phyloP scores from a whole-genome alignment of 2,888 invertebrate genomes.

The Nomada lathburiana region DNA sequence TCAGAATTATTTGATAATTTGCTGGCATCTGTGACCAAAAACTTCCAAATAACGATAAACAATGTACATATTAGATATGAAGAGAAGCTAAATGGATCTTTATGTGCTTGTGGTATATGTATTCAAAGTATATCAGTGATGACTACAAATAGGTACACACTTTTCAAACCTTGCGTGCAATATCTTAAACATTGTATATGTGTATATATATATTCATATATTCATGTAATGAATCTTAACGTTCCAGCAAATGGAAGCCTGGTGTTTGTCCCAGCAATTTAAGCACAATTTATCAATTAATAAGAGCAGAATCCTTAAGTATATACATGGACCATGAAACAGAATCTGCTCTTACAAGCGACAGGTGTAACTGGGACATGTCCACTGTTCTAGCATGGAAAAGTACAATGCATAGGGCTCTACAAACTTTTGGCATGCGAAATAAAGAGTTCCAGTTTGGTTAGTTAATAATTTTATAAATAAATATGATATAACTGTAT shows the following conservation, averaged over 20 bases:
- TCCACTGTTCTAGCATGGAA: slow-evolving; percentile 90
- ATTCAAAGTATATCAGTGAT: slow-evolving; percentile 91
- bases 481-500: not conserved
- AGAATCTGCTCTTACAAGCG: slow-evolving; percentile 75
- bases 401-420: slow-evolving; percentile 90
- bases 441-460: slow-evolving; percentile 92
- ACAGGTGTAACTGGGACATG: slow-evolving; percentile 78
- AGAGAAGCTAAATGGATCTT: slow-evolving; percentile 89
- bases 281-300: slow-evolving; percentile 89
- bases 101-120: slow-evolving; percentile 91
- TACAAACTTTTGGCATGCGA: slow-evolving; percentile 91
- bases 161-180: not conserved
- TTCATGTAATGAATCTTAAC: not conserved
- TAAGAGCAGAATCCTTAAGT: slow-evolving; percentile 91
- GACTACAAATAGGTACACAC: slow-evolving; percentile 90
- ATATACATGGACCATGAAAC: slow-evolving; percentile 90
- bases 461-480: slow-evolving; percentile 84
- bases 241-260: slow-evolving; percentile 91
- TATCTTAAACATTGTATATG: not conserved
- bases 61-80: slow-evolving; percentile 94
- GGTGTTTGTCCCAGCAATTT: slow-evolving; percentile 87
- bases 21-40: slow-evolving; percentile 91
- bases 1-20: slow-evolving; percentile 90
- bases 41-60: slow-evolving; percentile 91
- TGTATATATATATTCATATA: not conserved